Conservation (phyloP, 2,113 vertebrate species). For the Atherinomorus stipes region DNA sequence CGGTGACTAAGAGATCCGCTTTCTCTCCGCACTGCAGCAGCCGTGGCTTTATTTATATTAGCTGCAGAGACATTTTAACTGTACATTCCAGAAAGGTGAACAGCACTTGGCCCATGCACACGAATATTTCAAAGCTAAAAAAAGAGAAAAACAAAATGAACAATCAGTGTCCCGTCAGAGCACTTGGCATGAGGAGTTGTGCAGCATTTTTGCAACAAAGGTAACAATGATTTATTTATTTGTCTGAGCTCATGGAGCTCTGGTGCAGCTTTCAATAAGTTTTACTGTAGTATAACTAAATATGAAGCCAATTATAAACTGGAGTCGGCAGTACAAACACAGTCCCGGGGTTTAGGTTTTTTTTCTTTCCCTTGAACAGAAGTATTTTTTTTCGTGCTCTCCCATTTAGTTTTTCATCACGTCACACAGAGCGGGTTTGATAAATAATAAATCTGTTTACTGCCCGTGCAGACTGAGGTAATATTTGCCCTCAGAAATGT, state of each 20-base stretch:
- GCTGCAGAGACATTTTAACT: constrained; percentile 77
- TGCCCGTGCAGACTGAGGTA: constrained; percentile 60
- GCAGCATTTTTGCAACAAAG: constrained; percentile 71
- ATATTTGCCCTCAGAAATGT: constrained; percentile 66
- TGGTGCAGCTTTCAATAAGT: constrained; percentile 69
- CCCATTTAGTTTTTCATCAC: constrained; percentile 62
- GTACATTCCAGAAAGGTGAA: constrained; percentile 84
- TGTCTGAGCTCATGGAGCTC: constrained; percentile 71
- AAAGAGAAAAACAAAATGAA: constrained; percentile 64
- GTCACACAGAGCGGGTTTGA: constrained; percentile 45
- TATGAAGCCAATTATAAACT: constrained; percentile 79
- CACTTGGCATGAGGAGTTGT: constrained; percentile 68
- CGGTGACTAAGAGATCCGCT: constrained; percentile 53
- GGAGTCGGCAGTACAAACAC: constrained; percentile 67
- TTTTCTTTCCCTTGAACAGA: constrained; percentile 20
- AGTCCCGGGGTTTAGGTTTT: constrained; percentile 23
- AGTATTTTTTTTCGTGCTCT: constrained; percentile 53
- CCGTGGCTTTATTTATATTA: constrained; percentile 76
- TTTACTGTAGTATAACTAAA: constrained; percentile 70
- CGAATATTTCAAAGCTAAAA: constrained; percentile 79
- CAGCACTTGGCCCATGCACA: constrained; percentile 71
- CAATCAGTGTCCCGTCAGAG: constrained; percentile 72
- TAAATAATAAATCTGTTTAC: constrained; percentile 80
- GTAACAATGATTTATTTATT: constrained; percentile 77
- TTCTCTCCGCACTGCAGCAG: constrained; percentile 57